Evolutionary conservation across 2,797 vertebrate genomes (phyloP), one percentile per base, ranked within the genome.

Genomic region (Kryptolebias ocellatus): DNA sequence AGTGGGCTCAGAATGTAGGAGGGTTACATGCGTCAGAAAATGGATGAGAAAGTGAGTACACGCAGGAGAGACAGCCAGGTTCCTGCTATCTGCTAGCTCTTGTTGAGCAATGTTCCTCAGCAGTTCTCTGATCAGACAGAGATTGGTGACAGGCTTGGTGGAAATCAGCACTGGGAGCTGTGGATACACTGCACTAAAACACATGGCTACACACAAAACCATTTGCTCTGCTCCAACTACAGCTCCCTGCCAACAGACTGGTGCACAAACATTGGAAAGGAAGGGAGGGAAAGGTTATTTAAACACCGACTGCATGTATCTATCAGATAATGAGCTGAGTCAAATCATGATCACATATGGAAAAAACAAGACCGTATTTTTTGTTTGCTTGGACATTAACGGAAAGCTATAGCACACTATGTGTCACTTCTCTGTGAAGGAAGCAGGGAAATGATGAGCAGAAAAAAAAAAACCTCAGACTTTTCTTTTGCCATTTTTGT

Each of bases 1-100:
- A 54, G 49, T 7, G 18, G 56, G 67, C 68, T 77, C 55, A 55
- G 55, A 78, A 66, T 37, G 74, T 81, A 68, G 85, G 80, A 80
- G 75, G 80, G 37, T 57, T 54, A 9, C 59, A 64, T 79, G 80
- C 57, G 53, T 82, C 80, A 82, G 70, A 63, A 76, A 73, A 61
- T 29, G 46, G 64, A 55, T 53, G 45, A 69, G 55, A 31, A 70
- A 67, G 45, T 24, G 44, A 65, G 60, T 29, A 49, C 75, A 53
- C 49, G 51, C 12, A 29, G 52, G 42, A 50, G 49, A 69, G 27
- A 49, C 15, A 47, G 60, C 45, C 2, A 8, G 62, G 74, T 70
- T 64, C 51, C 42, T 37, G 14, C 64, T 7, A 10, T 37, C 34
- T 37, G 9, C 34, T 8, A 8, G 9, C 34, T 37, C 72, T 34